A percentile compares a stretch with the other conserved stretches of the same genome.
Conservation (phyloP, 1,140 invertebrate genomes). For the Plectus sambesii region DNA sequence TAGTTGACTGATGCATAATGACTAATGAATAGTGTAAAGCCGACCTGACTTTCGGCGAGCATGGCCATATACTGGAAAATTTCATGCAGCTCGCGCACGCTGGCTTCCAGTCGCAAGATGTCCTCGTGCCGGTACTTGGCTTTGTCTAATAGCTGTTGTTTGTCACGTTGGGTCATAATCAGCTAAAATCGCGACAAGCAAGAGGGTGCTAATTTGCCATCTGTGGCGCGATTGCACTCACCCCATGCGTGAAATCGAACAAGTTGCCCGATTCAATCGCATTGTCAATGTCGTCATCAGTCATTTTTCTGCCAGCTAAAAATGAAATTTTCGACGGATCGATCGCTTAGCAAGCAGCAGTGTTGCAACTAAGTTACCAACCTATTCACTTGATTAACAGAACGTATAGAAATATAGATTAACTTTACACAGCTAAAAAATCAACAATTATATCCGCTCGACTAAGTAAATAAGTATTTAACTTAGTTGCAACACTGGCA, state of each 20-base stretch:
- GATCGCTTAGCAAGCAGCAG: too few relatives aligned
- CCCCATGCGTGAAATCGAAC: constrained; percentile 92
- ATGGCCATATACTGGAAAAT: constrained; percentile 99
- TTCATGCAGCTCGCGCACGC: constrained; percentile 91
- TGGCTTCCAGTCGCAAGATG: constrained; percentile 95
- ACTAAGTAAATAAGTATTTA: too few relatives aligned
- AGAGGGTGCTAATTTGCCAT: constrained; percentile 2
- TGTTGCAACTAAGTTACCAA: too few relatives aligned
- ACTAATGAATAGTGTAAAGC: background rate
- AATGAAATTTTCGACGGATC: constrained; percentile 32
- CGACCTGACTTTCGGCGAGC: constrained; percentile 87
- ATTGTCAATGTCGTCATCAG: constrained; percentile 91
- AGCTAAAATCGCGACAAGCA: constrained; percentile 51
- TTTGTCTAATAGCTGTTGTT: constrained; percentile 92
- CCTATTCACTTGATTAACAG: too few relatives aligned
- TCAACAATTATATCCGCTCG: too few relatives aligned
- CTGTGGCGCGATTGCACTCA: constrained; percentile 53
- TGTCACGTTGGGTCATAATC: constrained; percentile 96
- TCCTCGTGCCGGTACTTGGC: constrained; percentile 73
- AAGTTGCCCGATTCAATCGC: constrained; percentile 96
- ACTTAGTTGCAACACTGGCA: too few relatives aligned
- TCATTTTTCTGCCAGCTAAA: constrained; percentile 76
- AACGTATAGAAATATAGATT: too few relatives aligned
- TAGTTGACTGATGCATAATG: background rate
- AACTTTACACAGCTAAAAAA: too few relatives aligned